phyloP scores from a whole-genome alignment of 2,888 invertebrate genomes.

The Hedychridium roseum region DNA sequence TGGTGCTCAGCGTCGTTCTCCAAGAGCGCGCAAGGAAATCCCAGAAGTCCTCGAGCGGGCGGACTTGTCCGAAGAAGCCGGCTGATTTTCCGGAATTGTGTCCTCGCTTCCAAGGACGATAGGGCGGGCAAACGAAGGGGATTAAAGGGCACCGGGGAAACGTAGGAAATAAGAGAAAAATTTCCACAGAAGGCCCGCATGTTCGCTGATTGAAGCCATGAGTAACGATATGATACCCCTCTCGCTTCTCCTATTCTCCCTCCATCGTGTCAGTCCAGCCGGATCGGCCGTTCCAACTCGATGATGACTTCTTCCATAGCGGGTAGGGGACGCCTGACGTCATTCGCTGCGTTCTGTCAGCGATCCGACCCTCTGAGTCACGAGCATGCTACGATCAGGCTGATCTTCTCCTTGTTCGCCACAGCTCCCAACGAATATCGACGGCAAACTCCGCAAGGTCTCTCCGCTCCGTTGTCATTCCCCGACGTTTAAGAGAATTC shows the following conservation, averaged over 20 bases:
- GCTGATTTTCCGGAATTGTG: too few relatives aligned
- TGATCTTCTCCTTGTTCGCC: slow-evolving; percentile 33
- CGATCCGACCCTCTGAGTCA: slow-evolving; percentile 61
- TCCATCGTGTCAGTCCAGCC: slow-evolving; percentile 14
- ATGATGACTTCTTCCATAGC: slow-evolving; percentile 54
- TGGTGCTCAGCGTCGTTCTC: too few relatives aligned
- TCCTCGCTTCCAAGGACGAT: too few relatives aligned
- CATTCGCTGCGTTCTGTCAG: slow-evolving; percentile 51
- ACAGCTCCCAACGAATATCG: slow-evolving; percentile 18
- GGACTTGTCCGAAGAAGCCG: too few relatives aligned
- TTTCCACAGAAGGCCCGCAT: slow-evolving; percentile 44
- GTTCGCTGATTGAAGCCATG: slow-evolving; percentile 44
- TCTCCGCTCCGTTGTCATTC: too few relatives aligned
- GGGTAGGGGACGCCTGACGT: slow-evolving; percentile 54
- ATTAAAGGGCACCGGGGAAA: slow-evolving; percentile 7
- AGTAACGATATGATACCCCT: slow-evolving; percentile 35
- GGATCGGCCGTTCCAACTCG: slow-evolving; percentile 41
- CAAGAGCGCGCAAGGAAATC: too few relatives aligned
- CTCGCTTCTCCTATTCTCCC: slow-evolving; percentile 22
- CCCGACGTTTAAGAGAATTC: too few relatives aligned
- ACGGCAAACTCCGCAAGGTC: slow-evolving; percentile 29
- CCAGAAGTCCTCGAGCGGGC: too few relatives aligned
- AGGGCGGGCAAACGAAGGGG: background rate
- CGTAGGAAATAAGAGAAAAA: slow-evolving; percentile 20
- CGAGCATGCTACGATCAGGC: too few relatives aligned